Conservation (phyloP, 2,888 invertebrate species). For the Adelognathus sp. region DNA sequence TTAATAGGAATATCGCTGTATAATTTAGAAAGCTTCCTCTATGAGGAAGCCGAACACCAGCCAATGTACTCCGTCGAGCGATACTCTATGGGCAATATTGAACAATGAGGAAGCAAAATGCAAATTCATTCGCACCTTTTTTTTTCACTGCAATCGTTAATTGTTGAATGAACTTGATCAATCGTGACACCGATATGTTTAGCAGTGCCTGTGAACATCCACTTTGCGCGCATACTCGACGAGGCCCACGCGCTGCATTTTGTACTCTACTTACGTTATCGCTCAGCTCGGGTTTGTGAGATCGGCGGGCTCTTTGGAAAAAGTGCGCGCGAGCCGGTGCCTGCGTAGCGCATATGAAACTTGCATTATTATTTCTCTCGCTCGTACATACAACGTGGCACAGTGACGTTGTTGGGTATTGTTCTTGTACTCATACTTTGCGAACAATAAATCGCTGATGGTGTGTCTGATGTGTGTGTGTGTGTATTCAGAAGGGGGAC, state of each 20-base stretch:
- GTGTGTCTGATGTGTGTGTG: conserved; percentile 39
- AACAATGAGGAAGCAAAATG: too few relatives aligned
- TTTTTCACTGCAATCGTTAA: too few relatives aligned
- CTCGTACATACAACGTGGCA: neutral
- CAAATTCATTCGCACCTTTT: too few relatives aligned
- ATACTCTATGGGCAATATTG: too few relatives aligned
- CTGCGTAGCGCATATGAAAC: neutral
- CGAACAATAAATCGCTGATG: neutral
- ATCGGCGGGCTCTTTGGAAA: neutral
- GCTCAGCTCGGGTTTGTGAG: neutral
- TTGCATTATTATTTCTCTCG: neutral
- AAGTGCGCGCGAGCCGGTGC: conserved; percentile 5
- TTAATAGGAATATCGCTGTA: too few relatives aligned
- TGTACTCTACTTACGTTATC: neutral
- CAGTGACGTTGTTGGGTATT: neutral
- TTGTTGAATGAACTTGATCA: too few relatives aligned
- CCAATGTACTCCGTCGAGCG: too few relatives aligned
- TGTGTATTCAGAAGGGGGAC: conserved; percentile 7
- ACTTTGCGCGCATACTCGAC: neutral
- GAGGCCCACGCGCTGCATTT: neutral
- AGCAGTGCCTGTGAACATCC: neutral
- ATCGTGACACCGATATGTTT: too few relatives aligned
- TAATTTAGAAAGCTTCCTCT: too few relatives aligned
- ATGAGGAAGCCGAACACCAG: too few relatives aligned
- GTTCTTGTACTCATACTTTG: neutral